phyloP scores from a whole-genome alignment of 2,113 vertebrate genomes.

The Pagrus major region DNA sequence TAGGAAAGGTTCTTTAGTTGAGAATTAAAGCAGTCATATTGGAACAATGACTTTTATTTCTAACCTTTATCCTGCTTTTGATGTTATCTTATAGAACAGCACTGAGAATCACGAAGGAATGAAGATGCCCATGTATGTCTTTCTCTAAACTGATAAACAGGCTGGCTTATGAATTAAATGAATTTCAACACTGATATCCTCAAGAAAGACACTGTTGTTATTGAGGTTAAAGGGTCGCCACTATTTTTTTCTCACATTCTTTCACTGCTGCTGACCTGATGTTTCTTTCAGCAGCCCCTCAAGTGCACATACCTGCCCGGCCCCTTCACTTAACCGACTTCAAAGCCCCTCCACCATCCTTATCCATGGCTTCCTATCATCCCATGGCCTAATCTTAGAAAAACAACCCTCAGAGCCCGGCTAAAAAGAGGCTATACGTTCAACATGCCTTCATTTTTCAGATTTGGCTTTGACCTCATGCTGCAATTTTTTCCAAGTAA shows the following conservation, averaged over 20 bases:
- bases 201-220: slow-evolving; percentile 27
- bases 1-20: not conserved
- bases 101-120: slow-evolving; percentile 17
- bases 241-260: slow-evolving; percentile 43
- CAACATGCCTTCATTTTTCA: slow-evolving; percentile 65
- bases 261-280: slow-evolving; percentile 40
- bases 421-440: slow-evolving; percentile 25
- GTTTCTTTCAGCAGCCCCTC: slow-evolving; percentile 66
- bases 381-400: slow-evolving; percentile 44
- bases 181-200: slow-evolving; percentile 16
- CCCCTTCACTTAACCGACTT: slow-evolving; percentile 42
- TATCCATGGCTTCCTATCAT: slow-evolving; percentile 65
- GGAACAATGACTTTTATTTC: not conserved
- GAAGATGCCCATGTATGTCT: slow-evolving; percentile 12
- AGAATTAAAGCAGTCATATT: not conserved
- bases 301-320: slow-evolving; percentile 55
- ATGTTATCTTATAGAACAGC: slow-evolving; percentile 18
- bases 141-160: slow-evolving; percentile 29
- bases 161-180: slow-evolving; percentile 10
- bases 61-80: slow-evolving; percentile 20
- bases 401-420: slow-evolving; percentile 21
- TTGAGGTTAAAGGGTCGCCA: not conserved
- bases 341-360: slow-evolving; percentile 48
- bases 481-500: slow-evolving; percentile 20
- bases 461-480: slow-evolving; percentile 57